These are phyloP conservation scores for Eurosta solidaginis DNA, from an alignment of 1,140 invertebrate genomes.

Conservation along the genomic window DNA sequence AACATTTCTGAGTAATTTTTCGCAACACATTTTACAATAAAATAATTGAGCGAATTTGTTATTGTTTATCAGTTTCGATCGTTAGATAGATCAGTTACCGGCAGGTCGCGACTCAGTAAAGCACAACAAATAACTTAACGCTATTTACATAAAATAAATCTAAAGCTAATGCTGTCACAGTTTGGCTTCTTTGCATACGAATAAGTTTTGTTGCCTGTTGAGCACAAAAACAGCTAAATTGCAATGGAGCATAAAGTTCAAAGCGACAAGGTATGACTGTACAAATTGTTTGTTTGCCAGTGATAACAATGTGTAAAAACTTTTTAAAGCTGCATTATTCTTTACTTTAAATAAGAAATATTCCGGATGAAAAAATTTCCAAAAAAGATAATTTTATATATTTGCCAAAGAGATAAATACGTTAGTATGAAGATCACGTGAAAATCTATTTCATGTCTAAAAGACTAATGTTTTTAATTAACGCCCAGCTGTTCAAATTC, in stretches of 20 bases:
- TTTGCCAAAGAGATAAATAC: too few species aligned
- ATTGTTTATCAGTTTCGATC: constrained; percentile 2
- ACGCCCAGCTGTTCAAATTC: too few species aligned
- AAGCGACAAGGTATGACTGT: neutral
- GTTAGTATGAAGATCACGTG: too few species aligned
- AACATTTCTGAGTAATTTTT: too few species aligned
- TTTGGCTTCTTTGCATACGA: neutral
- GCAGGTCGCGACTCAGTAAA: neutral
- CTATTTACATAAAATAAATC: neutral
- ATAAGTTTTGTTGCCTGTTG: neutral
- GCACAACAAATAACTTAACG: neutral
- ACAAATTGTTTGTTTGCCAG: neutral
- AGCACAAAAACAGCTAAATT: neutral
- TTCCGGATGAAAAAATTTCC: too few species aligned
- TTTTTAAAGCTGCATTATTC: too few species aligned
- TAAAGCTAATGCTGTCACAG: neutral
- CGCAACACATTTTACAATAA: too few species aligned
- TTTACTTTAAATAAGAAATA: too few species aligned
- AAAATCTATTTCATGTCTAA: too few species aligned
- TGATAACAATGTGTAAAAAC: too few species aligned
- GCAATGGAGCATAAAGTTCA: neutral
- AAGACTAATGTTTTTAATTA: too few species aligned
- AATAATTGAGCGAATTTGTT: neutral
- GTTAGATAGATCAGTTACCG: neutral
- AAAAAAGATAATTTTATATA: too few species aligned